Evolutionary conservation across 2,797 vertebrate species (phyloP), one percentile per base, ranked within the genome.

Genomic region (Schizopygopsis malacanthus): DNA sequence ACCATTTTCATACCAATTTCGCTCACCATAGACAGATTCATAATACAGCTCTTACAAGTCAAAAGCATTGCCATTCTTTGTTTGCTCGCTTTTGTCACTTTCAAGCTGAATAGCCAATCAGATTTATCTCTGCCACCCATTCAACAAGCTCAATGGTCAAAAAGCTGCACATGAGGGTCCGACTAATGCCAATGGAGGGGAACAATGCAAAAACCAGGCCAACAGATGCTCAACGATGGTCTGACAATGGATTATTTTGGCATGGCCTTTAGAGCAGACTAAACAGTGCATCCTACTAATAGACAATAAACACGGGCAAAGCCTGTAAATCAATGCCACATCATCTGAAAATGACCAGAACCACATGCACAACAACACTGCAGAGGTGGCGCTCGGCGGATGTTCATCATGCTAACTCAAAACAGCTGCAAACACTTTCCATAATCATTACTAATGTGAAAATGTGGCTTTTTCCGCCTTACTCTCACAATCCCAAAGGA

Each of bases 401-500:
- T 65, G 50, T 59, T 65, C 33, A 71, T 67, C 25, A 61, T 54
- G 43, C 22, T 12, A 86, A 70, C 70, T 43, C 15, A 56, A 25
- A 77, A n/a, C 87, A 89, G 85, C 86, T 90, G 85, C 59, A 41
- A 88, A 52, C 83, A 86, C 59, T 88, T 89, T 85, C n/a, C 39
- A 72, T 80, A 88, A 89, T 88, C 72, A 90, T 82, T 79, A 69
- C 63, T 90, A 85, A 89, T 85, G 82, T 82, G 47, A 87, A 85
- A 86, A 81, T 76, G 77, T 39, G 79, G 54, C 72, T 86, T 78
- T 65, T 70, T 37, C 78, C 77, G 6, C 81, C 69, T 63, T 45
- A 25, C 85, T 79, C 78, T 86, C 83, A 52, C 84, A 56, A 52
- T 86, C 82, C 69, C 67, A 78, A 43, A 50, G 63, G 39, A 56